A percentile compares a stretch with the other conserved stretches of the same genome.
Conservation (phyloP, 2,113 vertebrate species). For the Chunga burmeisteri region DNA sequence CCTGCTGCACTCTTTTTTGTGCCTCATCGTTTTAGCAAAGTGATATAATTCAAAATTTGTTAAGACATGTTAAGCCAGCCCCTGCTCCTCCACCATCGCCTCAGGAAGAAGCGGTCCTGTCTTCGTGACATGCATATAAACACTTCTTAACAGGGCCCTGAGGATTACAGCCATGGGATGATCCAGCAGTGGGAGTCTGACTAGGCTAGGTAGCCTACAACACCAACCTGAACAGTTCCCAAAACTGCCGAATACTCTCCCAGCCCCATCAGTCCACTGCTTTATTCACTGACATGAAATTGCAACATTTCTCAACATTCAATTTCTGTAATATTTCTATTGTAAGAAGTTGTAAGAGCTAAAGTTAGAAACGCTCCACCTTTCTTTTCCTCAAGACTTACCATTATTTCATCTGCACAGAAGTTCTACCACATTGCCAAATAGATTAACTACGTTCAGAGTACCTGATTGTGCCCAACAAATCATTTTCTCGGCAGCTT, state of each 20-base stretch:
- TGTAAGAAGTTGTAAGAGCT: not conserved
- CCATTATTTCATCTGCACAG: constrained; percentile 22
- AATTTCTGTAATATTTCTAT: not conserved
- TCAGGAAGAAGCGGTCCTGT: accelerated
- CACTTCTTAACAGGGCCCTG: not conserved
- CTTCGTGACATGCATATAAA: not conserved
- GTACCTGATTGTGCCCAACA: not conserved
- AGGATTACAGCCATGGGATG: too few species aligned
- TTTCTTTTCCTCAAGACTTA: constrained; percentile 51
- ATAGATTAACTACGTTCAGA: constrained; percentile 53
- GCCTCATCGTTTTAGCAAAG: too few species aligned
- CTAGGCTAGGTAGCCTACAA: accelerated
- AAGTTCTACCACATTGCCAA: constrained; percentile 53
- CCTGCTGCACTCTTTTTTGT: accelerated
- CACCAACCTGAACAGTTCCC: too few species aligned
- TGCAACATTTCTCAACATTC: too few species aligned
- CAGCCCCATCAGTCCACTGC: not conserved
- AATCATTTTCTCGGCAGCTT: not conserved
- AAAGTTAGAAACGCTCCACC: not conserved
- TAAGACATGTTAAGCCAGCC: too few species aligned
- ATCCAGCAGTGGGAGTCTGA: not conserved
- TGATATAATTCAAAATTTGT: too few species aligned
- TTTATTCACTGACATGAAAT: too few species aligned
- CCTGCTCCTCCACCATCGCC: not conserved
- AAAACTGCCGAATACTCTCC: not conserved